Evolutionary conservation across 2,888 invertebrate species (phyloP).

Genomic region (Ectropis crepuscularia): DNA sequence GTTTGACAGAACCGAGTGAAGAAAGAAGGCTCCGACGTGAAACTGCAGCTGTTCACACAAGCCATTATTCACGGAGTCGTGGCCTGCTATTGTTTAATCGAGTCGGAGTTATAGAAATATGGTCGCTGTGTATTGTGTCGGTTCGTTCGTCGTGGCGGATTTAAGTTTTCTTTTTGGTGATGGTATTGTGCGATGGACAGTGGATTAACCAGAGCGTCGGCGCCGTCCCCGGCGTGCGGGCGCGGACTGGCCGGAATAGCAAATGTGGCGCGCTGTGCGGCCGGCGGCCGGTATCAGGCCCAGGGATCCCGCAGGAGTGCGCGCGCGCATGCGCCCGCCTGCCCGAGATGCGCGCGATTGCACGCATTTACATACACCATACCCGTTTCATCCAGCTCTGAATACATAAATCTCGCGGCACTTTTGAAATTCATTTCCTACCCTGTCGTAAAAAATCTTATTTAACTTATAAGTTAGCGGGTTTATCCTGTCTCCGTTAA

Average conservation of each 20-base stretch:
- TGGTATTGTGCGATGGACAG: constrained; percentile 71
- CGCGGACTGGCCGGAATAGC: constrained; percentile 65
- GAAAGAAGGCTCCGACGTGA: constrained; percentile 20
- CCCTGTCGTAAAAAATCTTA: constrained; percentile 43
- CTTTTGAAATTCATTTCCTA: constrained; percentile 56
- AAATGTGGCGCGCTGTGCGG: constrained; percentile 69
- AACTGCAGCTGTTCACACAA: constrained; percentile 38
- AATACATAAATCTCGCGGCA: constrained; percentile 49
- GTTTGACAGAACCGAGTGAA: constrained; percentile 19
- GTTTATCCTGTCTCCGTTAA: constrained; percentile 50
- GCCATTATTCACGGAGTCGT: constrained; percentile 37
- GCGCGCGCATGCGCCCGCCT: constrained; percentile 55
- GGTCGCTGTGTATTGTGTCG: constrained; percentile 8
- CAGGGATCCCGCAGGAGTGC: constrained; percentile 58
- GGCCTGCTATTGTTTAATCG: constrained; percentile 51
- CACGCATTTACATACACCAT: constrained; percentile 60
- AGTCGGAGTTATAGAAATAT: constrained; percentile 52
- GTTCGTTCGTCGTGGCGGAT: constrained; percentile 48
- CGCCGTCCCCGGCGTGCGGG: constrained; percentile 64
- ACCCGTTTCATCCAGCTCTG: constrained; percentile 51
- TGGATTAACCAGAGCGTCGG: constrained; percentile 78
- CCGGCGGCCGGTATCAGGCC: constrained; percentile 46
- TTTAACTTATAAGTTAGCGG: constrained; percentile 50
- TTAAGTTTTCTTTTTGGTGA: constrained; percentile 63
- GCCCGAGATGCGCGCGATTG: constrained; percentile 63